These are phyloP conservation scores for Anguilla rostrata DNA, from an alignment of 2,113 vertebrate genomes.

Conservation along the genomic window DNA sequence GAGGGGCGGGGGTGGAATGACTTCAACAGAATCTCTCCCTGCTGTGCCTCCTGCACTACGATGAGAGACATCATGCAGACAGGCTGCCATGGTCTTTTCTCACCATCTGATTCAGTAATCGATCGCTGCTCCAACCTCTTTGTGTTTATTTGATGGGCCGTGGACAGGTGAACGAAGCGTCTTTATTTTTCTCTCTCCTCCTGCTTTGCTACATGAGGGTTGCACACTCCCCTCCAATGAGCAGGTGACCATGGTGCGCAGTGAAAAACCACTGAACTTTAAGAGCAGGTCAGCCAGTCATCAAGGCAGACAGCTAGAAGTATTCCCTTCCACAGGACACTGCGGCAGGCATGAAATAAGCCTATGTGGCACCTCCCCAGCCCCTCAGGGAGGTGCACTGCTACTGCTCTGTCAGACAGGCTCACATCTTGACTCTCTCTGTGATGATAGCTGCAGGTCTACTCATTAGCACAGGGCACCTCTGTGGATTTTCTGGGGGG, in stretches of 20 bases:
- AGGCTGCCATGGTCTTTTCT: neutral
- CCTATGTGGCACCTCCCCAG: neutral
- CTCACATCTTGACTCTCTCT: neutral
- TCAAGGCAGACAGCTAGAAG: no score
- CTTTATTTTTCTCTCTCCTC: neutral
- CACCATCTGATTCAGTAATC: neutral
- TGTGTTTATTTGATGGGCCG: neutral
- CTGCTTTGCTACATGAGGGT: no score
- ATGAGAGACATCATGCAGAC: neutral
- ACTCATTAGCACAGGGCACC: constrained; percentile 18
- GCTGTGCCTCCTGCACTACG: neutral
- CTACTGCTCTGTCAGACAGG: neutral
- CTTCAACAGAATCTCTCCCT: neutral
- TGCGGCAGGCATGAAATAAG: neutral
- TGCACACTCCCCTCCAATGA: constrained; percentile 17
- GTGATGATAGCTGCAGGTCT: neutral
- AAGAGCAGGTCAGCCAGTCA: no score
- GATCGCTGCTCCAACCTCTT: neutral
- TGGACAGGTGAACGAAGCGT: neutral
- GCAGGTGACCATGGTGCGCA: neutral
- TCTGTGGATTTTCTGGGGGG: neutral
- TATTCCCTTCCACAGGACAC: no score
- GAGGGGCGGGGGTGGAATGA: neutral
- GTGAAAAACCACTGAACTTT: no score
- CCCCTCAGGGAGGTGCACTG: neutral